Evolutionary conservation across 2,888 invertebrate genomes (phyloP), one percentile per base, ranked within the genome.

Genomic region (Hydropsyche betteni): DNA sequence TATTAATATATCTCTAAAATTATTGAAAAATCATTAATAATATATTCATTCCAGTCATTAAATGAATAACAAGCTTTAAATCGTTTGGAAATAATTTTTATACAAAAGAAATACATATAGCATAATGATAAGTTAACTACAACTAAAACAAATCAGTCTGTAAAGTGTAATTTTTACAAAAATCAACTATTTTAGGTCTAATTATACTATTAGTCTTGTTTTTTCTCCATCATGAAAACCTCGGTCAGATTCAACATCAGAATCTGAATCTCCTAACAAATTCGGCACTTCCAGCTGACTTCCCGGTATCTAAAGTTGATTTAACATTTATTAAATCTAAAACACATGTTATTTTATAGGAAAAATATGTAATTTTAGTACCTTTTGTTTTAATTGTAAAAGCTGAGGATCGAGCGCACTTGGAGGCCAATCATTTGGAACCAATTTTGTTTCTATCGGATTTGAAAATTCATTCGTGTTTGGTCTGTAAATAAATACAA

Each of bases 221-320:
- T 33, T 74, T 2, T 77, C 78, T 44, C 69, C 75, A 16, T 79
- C 79, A 68, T 79, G 79, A 12, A 75, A 64, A 34, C 77, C 78
- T 52, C 79, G 53, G 12, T 79, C 78, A 3, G 78, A 79, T 74
- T 79, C 79, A 4, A 78, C 79, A 50, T 79, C 79, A 5, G 78
- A 78, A 55, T 79, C 79, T 0, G 79, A 79, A 72, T 79, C 79
- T 4, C 72, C 73, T 12, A 78, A 74, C 8, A 79, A 58, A 55
- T 73, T 76, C 2, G 79, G 79, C 12, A 78, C 77, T 53, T 69
- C 69, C n/a, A 78, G 69, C 68, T 74, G 69, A 6, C 72, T 14
- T 5, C 71, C 70, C 44, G 78, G 58, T 71, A 76, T 64, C 78
- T 78, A 12, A 10, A 36, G 12, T n/a, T 44, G 24, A 24, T 24